A percentile compares a stretch with the other conserved stretches of the same genome.
phyloP scores from a whole-genome alignment of 1,140 invertebrate genomes.

The Drosophila leontia region DNA sequence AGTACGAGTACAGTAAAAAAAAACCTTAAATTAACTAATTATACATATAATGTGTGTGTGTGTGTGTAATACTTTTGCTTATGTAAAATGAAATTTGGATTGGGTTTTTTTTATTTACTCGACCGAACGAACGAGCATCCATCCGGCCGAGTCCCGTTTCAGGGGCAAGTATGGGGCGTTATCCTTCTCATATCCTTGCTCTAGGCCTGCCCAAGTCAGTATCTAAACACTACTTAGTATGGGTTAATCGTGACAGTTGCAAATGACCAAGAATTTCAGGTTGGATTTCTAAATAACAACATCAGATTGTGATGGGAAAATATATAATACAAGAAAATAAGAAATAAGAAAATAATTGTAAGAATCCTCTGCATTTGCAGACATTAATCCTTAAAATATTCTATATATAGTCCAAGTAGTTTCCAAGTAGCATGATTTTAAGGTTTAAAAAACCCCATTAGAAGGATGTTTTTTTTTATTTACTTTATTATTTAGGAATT shows the following conservation, averaged over 20 bases:
- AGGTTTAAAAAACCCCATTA: background rate
- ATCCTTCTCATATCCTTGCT: constrained; percentile 7
- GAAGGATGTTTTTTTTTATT: background rate
- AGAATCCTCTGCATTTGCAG: background rate
- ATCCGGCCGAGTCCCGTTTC: constrained; percentile 9
- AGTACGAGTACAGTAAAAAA: constrained; percentile 42
- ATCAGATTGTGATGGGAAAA: background rate
- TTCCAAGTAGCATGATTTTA: constrained; percentile 1
- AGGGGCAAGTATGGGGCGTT: constrained; percentile 41
- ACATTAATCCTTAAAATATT: background rate
- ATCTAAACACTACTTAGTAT: constrained; percentile 9
- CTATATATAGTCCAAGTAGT: background rate
- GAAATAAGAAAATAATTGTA: background rate
- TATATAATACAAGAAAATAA: constrained; percentile 7
- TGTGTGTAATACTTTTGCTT: constrained; percentile 48
- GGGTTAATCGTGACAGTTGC: constrained; percentile 2
- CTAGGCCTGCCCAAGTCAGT: constrained; percentile 21
- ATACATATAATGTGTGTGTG: constrained; percentile 15
- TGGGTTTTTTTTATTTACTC: background rate
- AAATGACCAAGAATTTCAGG: background rate
- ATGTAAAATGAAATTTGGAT: constrained; percentile 36
- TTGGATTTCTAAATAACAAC: background rate
- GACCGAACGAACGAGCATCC: background rate
- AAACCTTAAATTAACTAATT: constrained; percentile 35
- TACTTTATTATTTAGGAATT: background rate